These are phyloP conservation scores for Trissolcus brochymenae DNA, from an alignment of 2,888 invertebrate species.

Conservation along the genomic window DNA sequence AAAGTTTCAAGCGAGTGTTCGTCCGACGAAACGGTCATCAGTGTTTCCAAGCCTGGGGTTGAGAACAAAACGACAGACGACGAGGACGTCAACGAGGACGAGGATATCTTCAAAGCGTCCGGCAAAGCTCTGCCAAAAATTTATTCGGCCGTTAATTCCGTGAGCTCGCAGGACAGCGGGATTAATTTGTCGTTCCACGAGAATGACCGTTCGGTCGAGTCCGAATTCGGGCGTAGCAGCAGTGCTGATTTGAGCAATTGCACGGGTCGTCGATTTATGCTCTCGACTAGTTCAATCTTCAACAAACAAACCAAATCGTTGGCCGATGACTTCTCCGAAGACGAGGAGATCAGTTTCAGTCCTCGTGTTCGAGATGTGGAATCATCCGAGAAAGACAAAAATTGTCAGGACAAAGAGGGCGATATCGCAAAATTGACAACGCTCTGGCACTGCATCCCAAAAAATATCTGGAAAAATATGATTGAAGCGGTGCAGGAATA, in stretches of 20 bases:
- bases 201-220: conserved; percentile 78
- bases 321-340: conserved; percentile 71
- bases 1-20: conserved; percentile 76
- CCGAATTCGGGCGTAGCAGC: conserved; percentile 66
- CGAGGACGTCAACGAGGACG: conserved; percentile 78
- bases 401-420: conserved; percentile 74
- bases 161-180: conserved; percentile 87
- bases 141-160: conserved; percentile 83
- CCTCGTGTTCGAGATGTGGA: conserved; percentile 18
- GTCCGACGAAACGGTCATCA: conserved; percentile 76
- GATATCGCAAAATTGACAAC: conserved; percentile 10
- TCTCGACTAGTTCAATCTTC: conserved; percentile 51
- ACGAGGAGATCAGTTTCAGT: conserved; percentile 65
- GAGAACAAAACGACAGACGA: conserved; percentile 74
- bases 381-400: conserved; percentile 8
- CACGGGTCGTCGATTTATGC: conserved; percentile 62
- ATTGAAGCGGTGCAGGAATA: conserved; percentile 89
- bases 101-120: conserved; percentile 72
- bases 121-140: conserved; percentile 78
- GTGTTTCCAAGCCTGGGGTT: conserved; percentile 69
- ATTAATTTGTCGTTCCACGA: conserved; percentile 86
- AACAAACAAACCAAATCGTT: conserved; percentile 60
- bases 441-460: conserved; percentile 87
- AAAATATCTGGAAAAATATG: conserved; percentile 88
- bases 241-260: conserved; percentile 71